Conservation (phyloP, 2,888 invertebrate genomes). For the Andricus quercusramuli region DNA sequence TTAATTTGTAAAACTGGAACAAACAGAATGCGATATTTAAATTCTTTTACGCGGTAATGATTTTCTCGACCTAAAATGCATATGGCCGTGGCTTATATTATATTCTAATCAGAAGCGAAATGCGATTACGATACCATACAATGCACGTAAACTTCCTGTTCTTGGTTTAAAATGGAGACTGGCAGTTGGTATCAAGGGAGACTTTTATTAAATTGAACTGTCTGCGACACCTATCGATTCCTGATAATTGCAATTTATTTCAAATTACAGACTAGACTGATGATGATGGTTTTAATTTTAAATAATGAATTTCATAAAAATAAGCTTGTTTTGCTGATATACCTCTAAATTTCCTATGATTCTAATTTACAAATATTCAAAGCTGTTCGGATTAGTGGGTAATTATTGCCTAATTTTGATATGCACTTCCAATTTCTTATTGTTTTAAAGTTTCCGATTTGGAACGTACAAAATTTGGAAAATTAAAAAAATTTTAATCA, state of each 20-base stretch:
- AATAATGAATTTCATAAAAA: not conserved
- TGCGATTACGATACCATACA: slow-evolving; percentile 26
- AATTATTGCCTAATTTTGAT: no score
- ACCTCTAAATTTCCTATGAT: no score
- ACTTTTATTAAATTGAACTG: slow-evolving; percentile 27
- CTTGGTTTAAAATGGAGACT: slow-evolving; percentile 28
- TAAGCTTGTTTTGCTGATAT: no score
- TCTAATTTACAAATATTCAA: no score
- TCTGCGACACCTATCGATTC: not conserved
- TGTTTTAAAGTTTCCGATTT: no score
- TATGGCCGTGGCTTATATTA: slow-evolving; percentile 30
- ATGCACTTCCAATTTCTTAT: no score
- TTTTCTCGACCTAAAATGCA: slow-evolving; percentile 11
- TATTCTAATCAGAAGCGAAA: slow-evolving; percentile 32
- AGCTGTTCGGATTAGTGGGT: no score
- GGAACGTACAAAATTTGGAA: no score
- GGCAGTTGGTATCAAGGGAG: slow-evolving; percentile 5
- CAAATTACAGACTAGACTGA: not conserved
- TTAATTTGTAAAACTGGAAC: not conserved
- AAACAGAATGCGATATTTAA: not conserved
- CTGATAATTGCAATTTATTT: not conserved
- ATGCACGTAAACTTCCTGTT: slow-evolving; percentile 35
- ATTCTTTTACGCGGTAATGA: not conserved
- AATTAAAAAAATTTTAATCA: no score
- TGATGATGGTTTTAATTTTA: not conserved